Conservation (phyloP, 1,140 invertebrate genomes). For the Ceratitis capitata region DNA sequence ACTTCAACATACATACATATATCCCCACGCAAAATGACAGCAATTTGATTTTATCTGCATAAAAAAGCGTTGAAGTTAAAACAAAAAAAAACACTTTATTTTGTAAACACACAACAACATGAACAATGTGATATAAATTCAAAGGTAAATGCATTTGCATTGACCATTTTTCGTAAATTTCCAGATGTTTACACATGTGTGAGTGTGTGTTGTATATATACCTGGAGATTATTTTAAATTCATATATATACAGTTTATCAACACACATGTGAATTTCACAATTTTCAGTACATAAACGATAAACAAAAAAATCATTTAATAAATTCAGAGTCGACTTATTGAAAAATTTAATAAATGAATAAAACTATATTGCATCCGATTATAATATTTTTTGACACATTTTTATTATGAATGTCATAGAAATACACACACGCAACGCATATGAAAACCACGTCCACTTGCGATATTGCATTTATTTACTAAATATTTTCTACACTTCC, state of each 20-base stretch:
- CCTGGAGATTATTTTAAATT: not conserved
- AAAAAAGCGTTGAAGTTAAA: constrained; percentile 31
- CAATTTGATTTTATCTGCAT: constrained; percentile 27
- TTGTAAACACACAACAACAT: not conserved
- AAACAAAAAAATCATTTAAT: not conserved
- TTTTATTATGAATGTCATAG: not conserved
- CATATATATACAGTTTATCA: not conserved
- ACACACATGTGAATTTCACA: not conserved
- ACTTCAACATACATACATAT: not conserved
- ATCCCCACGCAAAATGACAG: not conserved
- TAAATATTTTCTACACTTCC: not conserved
- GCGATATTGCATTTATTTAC: not conserved
- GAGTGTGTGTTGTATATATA: not conserved
- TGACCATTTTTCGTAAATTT: not conserved
- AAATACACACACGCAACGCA: no score
- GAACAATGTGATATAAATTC: not conserved
- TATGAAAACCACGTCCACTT: no score
- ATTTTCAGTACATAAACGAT: no score
- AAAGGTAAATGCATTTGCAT: not conserved
- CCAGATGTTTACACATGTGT: not conserved
- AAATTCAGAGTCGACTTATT: not conserved
- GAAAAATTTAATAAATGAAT: constrained; percentile 7
- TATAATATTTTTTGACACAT: not conserved
- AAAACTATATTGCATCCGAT: constrained; percentile 1
- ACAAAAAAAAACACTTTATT: not conserved